phyloP scores from a whole-genome alignment of 2,888 invertebrate genomes.

The Plagodis pulveraria region DNA sequence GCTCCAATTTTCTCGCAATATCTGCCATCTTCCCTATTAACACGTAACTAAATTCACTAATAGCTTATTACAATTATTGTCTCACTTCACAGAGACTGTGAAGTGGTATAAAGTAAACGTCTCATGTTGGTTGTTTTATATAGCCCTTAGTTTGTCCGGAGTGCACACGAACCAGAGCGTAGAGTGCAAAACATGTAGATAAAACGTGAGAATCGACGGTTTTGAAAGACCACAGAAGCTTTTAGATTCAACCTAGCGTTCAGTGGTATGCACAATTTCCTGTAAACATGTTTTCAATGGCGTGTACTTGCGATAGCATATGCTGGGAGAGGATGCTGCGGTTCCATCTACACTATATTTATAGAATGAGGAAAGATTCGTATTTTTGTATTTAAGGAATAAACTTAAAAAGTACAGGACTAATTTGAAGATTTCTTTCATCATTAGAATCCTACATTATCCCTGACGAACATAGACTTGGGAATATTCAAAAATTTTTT shows the following conservation, averaged over 20 bases:
- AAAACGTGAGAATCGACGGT: neutral
- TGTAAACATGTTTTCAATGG: neutral
- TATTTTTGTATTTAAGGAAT: too few species aligned
- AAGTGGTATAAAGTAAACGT: conserved; percentile 54
- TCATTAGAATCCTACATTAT: too few species aligned
- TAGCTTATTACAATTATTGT: neutral
- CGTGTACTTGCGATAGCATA: neutral
- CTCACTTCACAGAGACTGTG: conserved; percentile 73
- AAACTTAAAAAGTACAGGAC: too few species aligned
- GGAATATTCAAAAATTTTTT: too few species aligned
- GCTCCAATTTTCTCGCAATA: conserved; percentile 52
- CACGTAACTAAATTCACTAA: conserved; percentile 17
- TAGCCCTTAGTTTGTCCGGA: neutral
- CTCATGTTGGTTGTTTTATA: conserved; percentile 42
- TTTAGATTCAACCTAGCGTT: too few species aligned
- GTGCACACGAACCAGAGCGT: neutral
- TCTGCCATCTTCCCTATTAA: conserved; percentile 51
- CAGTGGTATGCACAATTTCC: too few species aligned
- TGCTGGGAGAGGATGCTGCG: too few species aligned
- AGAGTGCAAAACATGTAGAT: neutral
- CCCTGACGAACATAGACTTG: too few species aligned
- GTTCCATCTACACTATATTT: too few species aligned
- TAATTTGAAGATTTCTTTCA: too few species aligned
- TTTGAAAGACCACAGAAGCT: too few species aligned
- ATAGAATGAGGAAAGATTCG: too few species aligned